Percentiles rank a stretch among this genome's conserved stretches.
phyloP scores from a whole-genome alignment of 2,113 vertebrate species.

The Hymenochirus boettgeri region DNA sequence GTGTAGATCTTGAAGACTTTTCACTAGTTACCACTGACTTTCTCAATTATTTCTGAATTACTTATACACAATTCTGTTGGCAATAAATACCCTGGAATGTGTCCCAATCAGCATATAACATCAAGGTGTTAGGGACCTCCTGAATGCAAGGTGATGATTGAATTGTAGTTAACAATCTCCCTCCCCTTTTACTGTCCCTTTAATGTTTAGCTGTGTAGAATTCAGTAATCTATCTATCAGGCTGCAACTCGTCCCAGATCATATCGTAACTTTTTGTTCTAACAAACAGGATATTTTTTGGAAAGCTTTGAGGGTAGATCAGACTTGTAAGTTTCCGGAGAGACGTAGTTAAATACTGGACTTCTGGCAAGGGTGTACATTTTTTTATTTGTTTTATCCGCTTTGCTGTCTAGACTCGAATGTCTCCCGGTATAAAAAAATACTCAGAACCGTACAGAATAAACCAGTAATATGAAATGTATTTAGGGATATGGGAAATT shows the following conservation, averaged over 20 bases:
- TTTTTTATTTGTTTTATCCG: constrained; percentile 20
- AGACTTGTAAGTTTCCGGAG: background rate
- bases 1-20: too few species aligned
- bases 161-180: too few species aligned
- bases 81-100: too few species aligned
- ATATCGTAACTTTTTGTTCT: background rate
- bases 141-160: too few species aligned
- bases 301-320: background rate
- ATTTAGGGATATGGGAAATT: too few species aligned
- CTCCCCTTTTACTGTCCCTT: too few species aligned
- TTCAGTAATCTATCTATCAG: background rate
- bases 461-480: constrained; percentile 28
- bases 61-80: too few species aligned
- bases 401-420: constrained; percentile 42
- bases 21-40: too few species aligned
- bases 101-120: too few species aligned
- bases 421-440: constrained; percentile 33
- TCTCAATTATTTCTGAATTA: too few species aligned
- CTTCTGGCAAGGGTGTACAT: background rate
- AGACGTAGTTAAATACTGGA: background rate
- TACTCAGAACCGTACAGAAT: constrained; percentile 25
- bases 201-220: too few species aligned
- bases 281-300: background rate
- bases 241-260: background rate
- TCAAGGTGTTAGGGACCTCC: too few species aligned